Evolutionary conservation across 1,140 invertebrate genomes (phyloP), one percentile per base, ranked within the genome.

Genomic region (Rhopalosiphum padi): DNA sequence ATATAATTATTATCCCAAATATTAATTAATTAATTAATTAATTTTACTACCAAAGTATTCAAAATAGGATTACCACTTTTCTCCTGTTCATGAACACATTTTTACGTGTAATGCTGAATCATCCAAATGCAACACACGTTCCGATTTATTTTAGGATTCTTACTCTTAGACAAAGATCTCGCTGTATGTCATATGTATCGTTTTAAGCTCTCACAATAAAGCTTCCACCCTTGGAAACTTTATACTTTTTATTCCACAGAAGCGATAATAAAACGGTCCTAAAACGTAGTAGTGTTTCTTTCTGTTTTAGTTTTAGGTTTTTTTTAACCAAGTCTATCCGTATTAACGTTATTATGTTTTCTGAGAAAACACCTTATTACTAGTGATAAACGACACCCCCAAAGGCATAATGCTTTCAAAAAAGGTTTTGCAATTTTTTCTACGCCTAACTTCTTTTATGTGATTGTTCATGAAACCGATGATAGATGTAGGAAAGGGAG

Each of bases 181-280:
- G 43, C 53, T 53, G 77, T 46, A 83, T 82, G 91, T 37, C 68
- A 93, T 55, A 51, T 25, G 82, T 51, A 86, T 85, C 91, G 22
- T 83, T 92, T 91, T 91, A 91, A 91, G 90, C 91, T 83, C n/a
- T 41, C 60, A 93, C 68, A 93, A 86, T 93, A 93, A 93, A 93
- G 48, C 91, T 55, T 93, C 91, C 18, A 43, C 35, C 48, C 48
- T 55, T 51, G 11, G 46, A 93, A 93, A 93, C 77, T 41, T 53
- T 86, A 93, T 93, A 53, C 55, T 93, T 86, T 85, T 92, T 85
- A 35, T 21, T 83, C 22, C 25, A 43, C 25, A 51, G 51, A 93
- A 86, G 35, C 48, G 91, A 93, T 93, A 93, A 86, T 93, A 93
- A 93, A 93, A 93, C 37, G 41, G 77, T 93, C 82, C 82, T 86